Evolutionary conservation across 2,113 vertebrate genomes (phyloP), one percentile per base, ranked within the genome.

Genomic region (Eurypyga helias): DNA sequence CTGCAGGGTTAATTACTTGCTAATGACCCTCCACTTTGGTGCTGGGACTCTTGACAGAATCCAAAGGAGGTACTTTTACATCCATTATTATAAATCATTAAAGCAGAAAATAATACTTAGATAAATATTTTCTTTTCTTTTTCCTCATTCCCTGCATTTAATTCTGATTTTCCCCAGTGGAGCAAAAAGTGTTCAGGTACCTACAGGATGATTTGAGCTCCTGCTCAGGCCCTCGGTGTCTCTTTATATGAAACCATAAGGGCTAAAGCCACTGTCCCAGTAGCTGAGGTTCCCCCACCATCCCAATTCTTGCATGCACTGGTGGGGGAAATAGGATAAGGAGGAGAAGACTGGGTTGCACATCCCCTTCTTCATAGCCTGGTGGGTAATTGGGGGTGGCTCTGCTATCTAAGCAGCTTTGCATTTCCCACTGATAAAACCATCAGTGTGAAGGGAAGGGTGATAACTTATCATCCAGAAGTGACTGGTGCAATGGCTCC

Each of bases 91-190:
- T 41, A 72, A 91, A 78, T 61, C 78, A 43, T 72, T 72, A 79
- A 85, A 83, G 45, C 33, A 20, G 38, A 60, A 87, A 75, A 49
- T 54, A 89, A 85, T 93, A 91, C 7, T 54, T 10, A 75, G 20
- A 3, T 0, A 71, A 58, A n/a, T 73, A 0, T 34, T 46, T 33
- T 16, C 11, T 10, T 24, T 36, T 43, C 19, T 13, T 20, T 28
- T 6, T 2, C 4, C 20, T 17, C 23, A 55, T 83, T 95, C 31
- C n/a, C 19, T 79, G 33, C 17, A 34, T 72, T 90, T 86, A 46
- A 33, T 84, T 89, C n/a, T 41, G 33, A 34, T 79, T 93, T 88
- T 75, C 43, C 29, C 1, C n/a, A 71, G 21, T 20, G 21, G 34
- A 85, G 31, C 17, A 58, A 61, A 82, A 75, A 69, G 13, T 5